Evolutionary conservation across 2,888 invertebrate species (phyloP), one percentile per base, ranked within the genome.

Genomic region (Colostygia pectinataria): DNA sequence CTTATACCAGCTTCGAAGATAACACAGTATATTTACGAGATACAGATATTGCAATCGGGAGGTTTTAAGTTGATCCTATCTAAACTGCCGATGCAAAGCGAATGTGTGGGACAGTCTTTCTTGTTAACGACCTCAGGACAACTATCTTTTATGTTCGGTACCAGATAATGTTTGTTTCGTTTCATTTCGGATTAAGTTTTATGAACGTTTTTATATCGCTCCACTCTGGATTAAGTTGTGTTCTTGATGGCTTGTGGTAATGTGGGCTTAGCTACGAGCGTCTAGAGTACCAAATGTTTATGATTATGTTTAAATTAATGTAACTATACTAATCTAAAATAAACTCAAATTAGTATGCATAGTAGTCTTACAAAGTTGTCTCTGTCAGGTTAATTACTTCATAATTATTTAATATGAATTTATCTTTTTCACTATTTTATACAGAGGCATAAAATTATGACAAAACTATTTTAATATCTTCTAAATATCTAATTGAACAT

Each of bases 41-140:
- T 57, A 59, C 53, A 59, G 71, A 70, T 71, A 70, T 68, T 69
- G 70, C 72, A 68, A 76, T 77, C 71, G 65, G 66, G 57, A 68
- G 71, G 72, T 74, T 77, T 78, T 74, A 73, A 74, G 72, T 70
- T 63, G 65, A 71, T 73, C 61, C 67, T 78, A 76, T 77, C 77
- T 78, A 66, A 77, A 80, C 74, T 71, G 72, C 65, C 67, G 69
- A 73, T 73, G 75, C 72, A 71, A 67, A 68, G 70, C 64, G 66
- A 75, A 66, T 74, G 77, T 77, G 78, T 77, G 72, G 74, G 77
- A 74, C 73, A 74, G 75, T 66, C 76, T 75, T 78, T 77, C 79
- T 77, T 75, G 80, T 78, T 78, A 78, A 78, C 76, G 75, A 69
- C 67, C 61, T 46, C 54, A 64, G 63, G 67, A 77, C 77, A 77